Conservation (phyloP, 2,113 vertebrate species). For the Periophthalmodon schlosseri region DNA sequence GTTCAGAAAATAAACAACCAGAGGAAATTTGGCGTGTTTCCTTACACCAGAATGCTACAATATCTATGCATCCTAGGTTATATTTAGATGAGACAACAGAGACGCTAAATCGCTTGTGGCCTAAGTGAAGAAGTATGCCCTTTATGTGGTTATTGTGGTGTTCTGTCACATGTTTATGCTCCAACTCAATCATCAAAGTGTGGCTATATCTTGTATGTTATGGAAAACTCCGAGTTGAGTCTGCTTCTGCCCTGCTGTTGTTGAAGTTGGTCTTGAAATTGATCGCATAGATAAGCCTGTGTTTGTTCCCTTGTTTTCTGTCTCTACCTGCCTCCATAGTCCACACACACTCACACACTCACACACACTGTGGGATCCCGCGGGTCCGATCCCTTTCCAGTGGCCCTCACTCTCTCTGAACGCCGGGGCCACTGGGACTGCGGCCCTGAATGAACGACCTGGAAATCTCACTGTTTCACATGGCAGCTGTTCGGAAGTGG, state of each 20-base stretch:
- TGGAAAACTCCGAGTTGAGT: background rate
- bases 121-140: background rate
- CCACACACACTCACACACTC: conserved; percentile 4
- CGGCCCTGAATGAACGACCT: conserved; percentile 72
- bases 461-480: conserved; percentile 74
- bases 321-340: conserved; percentile 15
- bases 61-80: background rate
- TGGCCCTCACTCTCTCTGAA: conserved; percentile 62
- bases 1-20: too few relatives aligned
- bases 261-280: conserved; percentile 1
- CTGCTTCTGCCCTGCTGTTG: background rate
- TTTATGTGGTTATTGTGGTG: conserved; percentile 5
- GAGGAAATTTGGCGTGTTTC: too few relatives aligned
- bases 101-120: background rate
- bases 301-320: conserved; percentile 18
- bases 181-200: background rate
- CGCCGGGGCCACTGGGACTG: conserved; percentile 64
- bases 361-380: conserved; percentile 43
- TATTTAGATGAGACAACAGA: background rate
- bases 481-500: conserved; percentile 70
- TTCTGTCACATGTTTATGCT: background rate
- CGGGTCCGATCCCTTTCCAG: conserved; percentile 70
- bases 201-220: background rate
- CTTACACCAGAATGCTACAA: too few relatives aligned
- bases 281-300: conserved; percentile 11